phyloP scores from a whole-genome alignment of 1,140 invertebrate genomes.

The Leucophenga varia region DNA sequence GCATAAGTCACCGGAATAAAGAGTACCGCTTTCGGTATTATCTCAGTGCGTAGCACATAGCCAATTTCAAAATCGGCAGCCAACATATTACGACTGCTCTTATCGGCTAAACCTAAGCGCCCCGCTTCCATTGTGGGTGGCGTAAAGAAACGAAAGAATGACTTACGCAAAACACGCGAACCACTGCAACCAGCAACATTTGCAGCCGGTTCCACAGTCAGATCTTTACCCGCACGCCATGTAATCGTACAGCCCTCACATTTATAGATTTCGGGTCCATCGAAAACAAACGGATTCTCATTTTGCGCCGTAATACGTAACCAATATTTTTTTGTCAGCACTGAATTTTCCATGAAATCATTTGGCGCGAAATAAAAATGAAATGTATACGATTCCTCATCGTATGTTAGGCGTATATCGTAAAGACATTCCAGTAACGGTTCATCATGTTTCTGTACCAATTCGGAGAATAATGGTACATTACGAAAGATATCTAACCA shows the following conservation, averaged over 20 bases:
- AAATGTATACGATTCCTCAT: constrained; percentile 61
- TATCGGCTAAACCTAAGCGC: constrained; percentile 67
- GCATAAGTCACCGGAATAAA: no score
- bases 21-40: constrained; percentile 87
- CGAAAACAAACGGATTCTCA: constrained; percentile 90
- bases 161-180: no score
- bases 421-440: constrained; percentile 87
- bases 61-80: constrained; percentile 95
- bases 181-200: no score
- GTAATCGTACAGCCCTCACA: constrained; percentile 88
- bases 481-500: constrained; percentile 97
- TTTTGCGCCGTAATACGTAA: constrained; percentile 90
- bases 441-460: constrained; percentile 92
- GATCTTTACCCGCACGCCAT: constrained; percentile 94
- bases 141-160: constrained; percentile 98
- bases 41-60: constrained; percentile 89
- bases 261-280: constrained; percentile 94
- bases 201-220: constrained; percentile 96
- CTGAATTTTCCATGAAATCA: constrained; percentile 88
- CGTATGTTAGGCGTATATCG: constrained; percentile 83
- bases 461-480: constrained; percentile 82
- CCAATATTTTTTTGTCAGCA: constrained; percentile 92
- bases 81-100: constrained; percentile 37
- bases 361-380: constrained; percentile 93
- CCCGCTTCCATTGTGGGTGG: no score